Base-by-base conservation (phyloP, 2,113 vertebrate species). In the Lamprologus speciosus region DNA sequence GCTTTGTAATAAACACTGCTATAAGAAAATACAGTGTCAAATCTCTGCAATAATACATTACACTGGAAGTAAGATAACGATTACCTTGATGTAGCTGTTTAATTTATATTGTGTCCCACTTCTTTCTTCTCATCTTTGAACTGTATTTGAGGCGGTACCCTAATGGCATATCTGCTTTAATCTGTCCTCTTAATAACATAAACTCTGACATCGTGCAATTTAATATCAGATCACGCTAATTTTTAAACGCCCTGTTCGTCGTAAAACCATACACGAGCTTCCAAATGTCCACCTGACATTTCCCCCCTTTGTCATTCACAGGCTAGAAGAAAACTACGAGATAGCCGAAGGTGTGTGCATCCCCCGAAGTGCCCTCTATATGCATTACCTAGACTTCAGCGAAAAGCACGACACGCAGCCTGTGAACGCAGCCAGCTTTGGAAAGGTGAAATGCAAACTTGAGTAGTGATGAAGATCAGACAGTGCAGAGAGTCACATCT, bases 381-480 rank as follows among this genome's bases (percentile, higher is more conserved):
- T 99, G 99, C 99, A 99, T 88, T 99, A 99, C 95, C 96, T 99
- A 93, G 99, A 99, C 93, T 99, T 99, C 96, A 98, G 98, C 8
- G 99, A 99, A 95, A 99, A 99, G 95, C 98, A 99, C 0, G 99
- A 99, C 93, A 98, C 98, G 0, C 99, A 99, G 88, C 99, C 99
- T 1, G 99, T 99, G 88, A 99, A 99, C 7, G 99, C 99, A 0
- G 99, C 99, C 95, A 99, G 99, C 95, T 99, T 99, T 45, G 99
- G 99, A 83, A 99, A 99, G 98, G 99, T 99, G 94, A 93, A 96
- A 90, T 19, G 57, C 42, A 80, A 63, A 82, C 16, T 11, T 35
- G 8, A 26, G 2, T 4, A 11, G 21, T 68, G 50, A 79, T 45
- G 26, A 82, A 68, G 65, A 9, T 70, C 8, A 35, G 63, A 87